A percentile compares a stretch with the other conserved stretches of the same genome.
Conservation (phyloP, 2,113 vertebrate species). For the Dendrocopos noguchii region DNA sequence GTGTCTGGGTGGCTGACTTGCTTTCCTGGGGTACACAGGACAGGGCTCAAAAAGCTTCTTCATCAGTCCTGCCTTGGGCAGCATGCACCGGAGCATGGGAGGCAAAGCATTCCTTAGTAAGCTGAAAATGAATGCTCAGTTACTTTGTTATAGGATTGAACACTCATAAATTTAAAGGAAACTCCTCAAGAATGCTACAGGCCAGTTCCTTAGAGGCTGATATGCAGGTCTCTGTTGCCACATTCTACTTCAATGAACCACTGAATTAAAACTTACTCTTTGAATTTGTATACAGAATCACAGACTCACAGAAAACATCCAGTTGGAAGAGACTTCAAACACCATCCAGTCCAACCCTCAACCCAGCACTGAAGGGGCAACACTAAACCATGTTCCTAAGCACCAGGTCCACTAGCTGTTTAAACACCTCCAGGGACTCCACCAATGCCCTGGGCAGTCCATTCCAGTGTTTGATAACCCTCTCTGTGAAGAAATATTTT, state of each 20-base stretch:
- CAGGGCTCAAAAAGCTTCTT: background rate
- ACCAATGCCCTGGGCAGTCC: no score
- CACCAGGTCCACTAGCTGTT: no score
- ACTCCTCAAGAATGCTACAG: background rate
- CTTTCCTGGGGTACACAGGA: background rate
- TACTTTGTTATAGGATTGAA: background rate
- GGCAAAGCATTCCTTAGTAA: background rate
- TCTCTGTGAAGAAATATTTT: no score
- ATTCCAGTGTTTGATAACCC: no score
- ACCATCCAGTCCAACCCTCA: no score
- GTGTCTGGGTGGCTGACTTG: background rate
- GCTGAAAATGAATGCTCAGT: background rate
- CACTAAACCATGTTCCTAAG: no score
- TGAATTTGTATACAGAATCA: background rate
- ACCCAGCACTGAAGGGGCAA: no score
- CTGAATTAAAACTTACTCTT: background rate
- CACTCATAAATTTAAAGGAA: background rate
- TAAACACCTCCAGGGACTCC: no score
- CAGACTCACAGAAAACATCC: no score
- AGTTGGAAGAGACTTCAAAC: no score
- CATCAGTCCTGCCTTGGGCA: background rate
- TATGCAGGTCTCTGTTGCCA: background rate
- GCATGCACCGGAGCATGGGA: rapidly evolving
- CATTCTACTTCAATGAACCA: background rate
- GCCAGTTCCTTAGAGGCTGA: background rate